These are phyloP conservation scores for Diplodus sargus DNA, from an alignment of 2,797 vertebrate species.

Conservation along the genomic window DNA sequence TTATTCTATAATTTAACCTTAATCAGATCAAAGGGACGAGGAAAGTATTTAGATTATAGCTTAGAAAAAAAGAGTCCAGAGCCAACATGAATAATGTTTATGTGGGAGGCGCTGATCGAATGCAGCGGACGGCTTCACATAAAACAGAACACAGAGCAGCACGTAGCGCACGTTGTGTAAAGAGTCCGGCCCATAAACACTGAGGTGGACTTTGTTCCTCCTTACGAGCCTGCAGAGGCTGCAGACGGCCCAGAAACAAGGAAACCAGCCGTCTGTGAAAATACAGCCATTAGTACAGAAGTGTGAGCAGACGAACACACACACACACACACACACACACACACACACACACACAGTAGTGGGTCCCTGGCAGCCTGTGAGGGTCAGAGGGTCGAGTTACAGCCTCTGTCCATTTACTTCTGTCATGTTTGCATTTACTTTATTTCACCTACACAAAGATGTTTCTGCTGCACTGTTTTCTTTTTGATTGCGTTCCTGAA, in stretches of 20 bases:
- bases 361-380: background rate
- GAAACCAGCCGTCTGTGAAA: slow-evolving; percentile 22
- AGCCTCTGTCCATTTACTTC: background rate
- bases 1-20: background rate
- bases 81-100: background rate
- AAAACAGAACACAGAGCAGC: slow-evolving; percentile 1
- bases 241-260: slow-evolving; percentile 13
- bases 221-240: slow-evolving; percentile 14
- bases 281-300: slow-evolving; percentile 6
- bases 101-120: too few species aligned
- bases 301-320: background rate
- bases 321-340: slow-evolving; percentile 9
- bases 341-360: background rate
- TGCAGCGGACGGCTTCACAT: background rate
- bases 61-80: background rate
- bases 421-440: background rate
- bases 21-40: background rate
- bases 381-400: background rate
- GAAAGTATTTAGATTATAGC: background rate
- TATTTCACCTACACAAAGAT: too few species aligned
- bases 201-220: slow-evolving; percentile 49
- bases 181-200: slow-evolving; percentile 20
- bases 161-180: background rate
- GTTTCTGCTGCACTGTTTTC: too few species aligned
- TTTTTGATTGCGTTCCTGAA: too few species aligned